A percentile compares a stretch with the other conserved stretches of the same genome.
Conservation (phyloP, 2,888 invertebrate species). For the Chirona hameri region DNA sequence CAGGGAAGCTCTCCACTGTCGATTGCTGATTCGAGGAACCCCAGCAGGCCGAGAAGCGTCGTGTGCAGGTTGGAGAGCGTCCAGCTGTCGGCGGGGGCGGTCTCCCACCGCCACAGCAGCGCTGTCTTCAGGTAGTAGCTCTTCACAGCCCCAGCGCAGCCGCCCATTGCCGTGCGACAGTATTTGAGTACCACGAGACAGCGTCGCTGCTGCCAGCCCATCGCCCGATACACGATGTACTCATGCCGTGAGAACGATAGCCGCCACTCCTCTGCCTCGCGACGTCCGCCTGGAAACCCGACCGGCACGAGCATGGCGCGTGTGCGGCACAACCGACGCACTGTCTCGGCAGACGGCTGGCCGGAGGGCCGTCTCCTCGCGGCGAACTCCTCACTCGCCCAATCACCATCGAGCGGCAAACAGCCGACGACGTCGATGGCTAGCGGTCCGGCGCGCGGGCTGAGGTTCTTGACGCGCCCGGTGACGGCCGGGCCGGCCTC, state of each 20-base stretch:
- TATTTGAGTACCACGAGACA: background rate
- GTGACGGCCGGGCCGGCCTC: background rate
- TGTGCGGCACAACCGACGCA: background rate
- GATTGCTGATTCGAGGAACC: background rate
- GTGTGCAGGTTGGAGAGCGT: too few species aligned
- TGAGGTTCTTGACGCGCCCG: background rate
- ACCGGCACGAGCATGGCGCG: background rate
- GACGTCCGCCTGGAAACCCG: background rate
- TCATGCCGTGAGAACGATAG: background rate
- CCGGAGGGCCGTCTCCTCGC: background rate
- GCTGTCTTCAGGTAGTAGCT: constrained; percentile 26
- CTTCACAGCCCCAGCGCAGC: background rate
- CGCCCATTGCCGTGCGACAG: background rate
- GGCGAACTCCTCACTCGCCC: background rate
- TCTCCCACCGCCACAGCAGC: constrained; percentile 9
- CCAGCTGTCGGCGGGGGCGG: background rate
- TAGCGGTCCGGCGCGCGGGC: background rate
- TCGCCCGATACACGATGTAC: background rate
- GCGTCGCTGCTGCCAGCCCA: background rate
- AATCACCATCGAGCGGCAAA: background rate
- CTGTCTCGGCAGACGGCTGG: background rate
- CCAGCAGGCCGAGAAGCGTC: background rate
- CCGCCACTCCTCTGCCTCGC: background rate
- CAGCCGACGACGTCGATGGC: background rate
- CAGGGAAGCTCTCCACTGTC: background rate